Evolutionary conservation across 2,888 invertebrate species (phyloP).

Genomic region (Limnephilus marmoratus): DNA sequence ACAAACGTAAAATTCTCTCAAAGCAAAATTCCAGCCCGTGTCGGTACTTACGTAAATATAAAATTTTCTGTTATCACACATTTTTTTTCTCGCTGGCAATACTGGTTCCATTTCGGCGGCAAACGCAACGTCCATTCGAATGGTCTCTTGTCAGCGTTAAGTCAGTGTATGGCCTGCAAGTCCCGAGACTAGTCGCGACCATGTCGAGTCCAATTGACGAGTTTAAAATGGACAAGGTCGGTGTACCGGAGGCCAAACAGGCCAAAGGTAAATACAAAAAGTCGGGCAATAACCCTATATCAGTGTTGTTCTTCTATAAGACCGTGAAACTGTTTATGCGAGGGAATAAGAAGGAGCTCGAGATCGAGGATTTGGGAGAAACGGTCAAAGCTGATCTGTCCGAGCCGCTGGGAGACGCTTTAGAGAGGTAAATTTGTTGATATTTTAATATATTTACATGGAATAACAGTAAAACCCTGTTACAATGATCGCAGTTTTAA

Average conservation of each 20-base stretch:
- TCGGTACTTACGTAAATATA: not conserved
- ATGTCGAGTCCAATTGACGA: conserved; percentile 18
- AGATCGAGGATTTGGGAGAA: conserved; percentile 85
- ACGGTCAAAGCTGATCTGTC: conserved; percentile 84
- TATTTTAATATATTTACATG: not conserved
- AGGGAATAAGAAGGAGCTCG: conserved; percentile 85
- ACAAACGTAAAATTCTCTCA: too few relatives aligned
- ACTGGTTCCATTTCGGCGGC: conserved; percentile 21
- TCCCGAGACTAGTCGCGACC: not conserved
- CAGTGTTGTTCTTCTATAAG: conserved; percentile 84
- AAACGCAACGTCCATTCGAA: not conserved
- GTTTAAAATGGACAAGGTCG: conserved; percentile 30
- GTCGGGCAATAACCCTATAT: conserved; percentile 69
- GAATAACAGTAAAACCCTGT: not conserved
- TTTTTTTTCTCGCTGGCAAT: conserved; percentile 8
- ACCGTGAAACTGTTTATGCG: conserved; percentile 86
- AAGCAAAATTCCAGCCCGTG: not conserved
- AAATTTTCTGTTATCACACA: not conserved
- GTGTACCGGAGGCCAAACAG: not conserved
- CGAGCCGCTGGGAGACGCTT: conserved; percentile 79
- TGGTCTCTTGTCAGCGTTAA: not conserved
- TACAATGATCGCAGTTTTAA: not conserved
- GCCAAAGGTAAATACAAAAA: not conserved
- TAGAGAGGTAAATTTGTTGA: conserved; percentile 78
- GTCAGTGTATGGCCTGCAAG: not conserved